Conservation (phyloP, 2,888 invertebrate genomes). For the Suillia variegata region DNA sequence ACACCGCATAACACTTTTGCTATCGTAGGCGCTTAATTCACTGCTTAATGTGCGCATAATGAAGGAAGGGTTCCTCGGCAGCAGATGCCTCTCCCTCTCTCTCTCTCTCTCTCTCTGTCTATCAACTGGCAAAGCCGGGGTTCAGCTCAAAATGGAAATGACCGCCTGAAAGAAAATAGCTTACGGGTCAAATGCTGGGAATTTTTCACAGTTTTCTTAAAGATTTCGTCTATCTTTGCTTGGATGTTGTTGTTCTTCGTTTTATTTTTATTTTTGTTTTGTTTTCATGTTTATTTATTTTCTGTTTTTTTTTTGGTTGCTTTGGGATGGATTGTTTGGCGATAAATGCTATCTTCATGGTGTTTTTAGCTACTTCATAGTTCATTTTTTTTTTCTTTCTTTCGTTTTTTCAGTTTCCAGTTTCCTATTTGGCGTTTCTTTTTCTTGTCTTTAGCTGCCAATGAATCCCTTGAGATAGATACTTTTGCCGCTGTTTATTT, state of each 20-base stretch:
- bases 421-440: background rate
- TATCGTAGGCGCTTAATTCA: background rate
- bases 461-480: slow-evolving; percentile 1
- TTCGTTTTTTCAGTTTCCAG: too few relatives aligned
- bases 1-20: too few relatives aligned
- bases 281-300: slow-evolving; percentile 13
- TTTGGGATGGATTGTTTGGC: slow-evolving; percentile 7
- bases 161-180: background rate
- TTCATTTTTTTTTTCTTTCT: background rate
- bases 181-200: slow-evolving; percentile 14
- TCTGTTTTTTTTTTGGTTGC: slow-evolving; percentile 13
- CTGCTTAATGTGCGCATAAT: background rate
- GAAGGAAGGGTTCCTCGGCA: background rate
- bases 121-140: too few relatives aligned
- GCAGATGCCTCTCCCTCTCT: too few relatives aligned
- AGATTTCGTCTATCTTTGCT: slow-evolving; percentile 1
- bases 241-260: background rate
- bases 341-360: slow-evolving; percentile 14
- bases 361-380: slow-evolving; percentile 6
- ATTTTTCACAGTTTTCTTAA: slow-evolving; percentile 3
- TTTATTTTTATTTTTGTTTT: slow-evolving; percentile 12
- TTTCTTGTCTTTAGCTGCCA: background rate
- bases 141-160: too few relatives aligned
- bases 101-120: too few relatives aligned
- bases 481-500: too few relatives aligned